Evolutionary conservation across 2,888 invertebrate species (phyloP).

Genomic region (Oasisia sp.): DNA sequence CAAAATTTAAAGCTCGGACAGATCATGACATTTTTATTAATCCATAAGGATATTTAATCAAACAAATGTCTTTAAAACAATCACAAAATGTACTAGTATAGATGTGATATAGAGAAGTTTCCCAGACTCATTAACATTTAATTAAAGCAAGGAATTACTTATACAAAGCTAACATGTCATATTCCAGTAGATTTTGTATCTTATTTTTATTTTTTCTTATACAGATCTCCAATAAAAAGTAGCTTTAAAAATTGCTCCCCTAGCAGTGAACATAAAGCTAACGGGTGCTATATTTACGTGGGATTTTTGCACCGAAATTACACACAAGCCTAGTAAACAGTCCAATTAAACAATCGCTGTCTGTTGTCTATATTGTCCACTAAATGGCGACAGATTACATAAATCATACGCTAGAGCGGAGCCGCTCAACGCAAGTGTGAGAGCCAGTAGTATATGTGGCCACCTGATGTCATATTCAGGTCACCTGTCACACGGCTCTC

Average conservation of each 20-base stretch:
- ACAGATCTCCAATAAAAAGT: neutral
- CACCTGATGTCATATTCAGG: neutral
- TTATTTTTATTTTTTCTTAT: too few species aligned
- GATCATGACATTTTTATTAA: too few species aligned
- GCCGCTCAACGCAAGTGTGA: neutral
- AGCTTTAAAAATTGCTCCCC: neutral
- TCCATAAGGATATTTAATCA: neutral
- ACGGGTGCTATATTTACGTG: neutral
- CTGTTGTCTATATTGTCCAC: constrained; percentile 17
- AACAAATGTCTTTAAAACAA: neutral
- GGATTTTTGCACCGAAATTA: neutral
- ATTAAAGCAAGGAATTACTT: neutral
- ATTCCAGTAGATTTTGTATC: neutral
- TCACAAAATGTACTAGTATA: neutral
- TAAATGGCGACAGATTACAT: neutral
- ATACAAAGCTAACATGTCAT: neutral
- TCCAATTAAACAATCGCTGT: constrained; percentile 13
- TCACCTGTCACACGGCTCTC: neutral
- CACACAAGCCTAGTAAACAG: neutral
- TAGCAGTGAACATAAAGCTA: neutral
- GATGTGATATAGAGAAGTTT: neutral
- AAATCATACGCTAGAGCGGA: neutral
- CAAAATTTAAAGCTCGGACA: too few species aligned
- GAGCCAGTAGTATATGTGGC: neutral
- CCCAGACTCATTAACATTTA: neutral